Conservation (phyloP, 2,888 invertebrate species). For the Gnatocerus cornutus region DNA sequence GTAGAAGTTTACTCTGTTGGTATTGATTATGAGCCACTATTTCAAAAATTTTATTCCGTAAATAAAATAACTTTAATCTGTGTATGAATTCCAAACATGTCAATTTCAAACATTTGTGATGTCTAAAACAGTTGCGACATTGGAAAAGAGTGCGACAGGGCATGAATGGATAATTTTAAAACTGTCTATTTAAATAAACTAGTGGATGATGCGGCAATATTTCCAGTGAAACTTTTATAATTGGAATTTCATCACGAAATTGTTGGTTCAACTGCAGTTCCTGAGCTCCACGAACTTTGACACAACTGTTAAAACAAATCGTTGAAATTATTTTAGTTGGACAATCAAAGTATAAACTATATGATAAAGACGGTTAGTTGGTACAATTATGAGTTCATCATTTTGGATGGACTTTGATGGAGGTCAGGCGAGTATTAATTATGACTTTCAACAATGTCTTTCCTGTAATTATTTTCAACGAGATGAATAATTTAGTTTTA, state of each 20-base stretch:
- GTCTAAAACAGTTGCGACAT: conserved; percentile 30
- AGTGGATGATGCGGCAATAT: conserved; percentile 9
- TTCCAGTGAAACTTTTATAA: conserved; percentile 8
- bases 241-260: background rate
- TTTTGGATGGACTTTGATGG: too few relatives aligned
- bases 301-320: too few relatives aligned
- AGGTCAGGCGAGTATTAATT: too few relatives aligned
- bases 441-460: too few relatives aligned
- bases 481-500: too few relatives aligned
- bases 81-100: conserved; percentile 36
- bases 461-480: too few relatives aligned
- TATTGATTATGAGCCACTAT: conserved; percentile 2
- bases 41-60: conserved; percentile 5
- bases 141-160: conserved; percentile 23
- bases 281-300: too few relatives aligned
- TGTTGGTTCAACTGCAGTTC: too few relatives aligned
- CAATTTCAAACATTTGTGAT: conserved; percentile 31
- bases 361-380: too few relatives aligned
- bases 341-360: too few relatives aligned
- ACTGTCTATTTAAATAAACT: conserved; percentile 39
- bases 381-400: too few relatives aligned
- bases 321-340: too few relatives aligned
- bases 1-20: background rate
- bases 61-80: conserved; percentile 23
- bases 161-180: conserved; percentile 31